Percentiles rank a stretch among this genome's conserved stretches.
These are phyloP conservation scores for Mus pahari DNA, from an alignment of 2,113 vertebrate species.

Conservation along the genomic window DNA sequence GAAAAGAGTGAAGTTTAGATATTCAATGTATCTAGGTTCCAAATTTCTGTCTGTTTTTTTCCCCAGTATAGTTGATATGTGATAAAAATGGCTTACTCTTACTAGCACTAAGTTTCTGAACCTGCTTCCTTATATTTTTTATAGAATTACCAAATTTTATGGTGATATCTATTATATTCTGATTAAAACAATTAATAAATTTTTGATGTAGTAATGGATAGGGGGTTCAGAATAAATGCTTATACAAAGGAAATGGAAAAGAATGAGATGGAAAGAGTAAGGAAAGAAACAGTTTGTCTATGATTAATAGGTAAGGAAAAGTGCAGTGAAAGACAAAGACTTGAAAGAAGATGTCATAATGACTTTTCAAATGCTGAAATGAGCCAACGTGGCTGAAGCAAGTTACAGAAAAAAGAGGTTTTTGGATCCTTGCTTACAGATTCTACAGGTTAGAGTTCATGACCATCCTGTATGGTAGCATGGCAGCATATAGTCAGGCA, in stretches of 20 bases:
- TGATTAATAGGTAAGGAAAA: constrained; percentile 13
- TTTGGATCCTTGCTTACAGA: neutral
- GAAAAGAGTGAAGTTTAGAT: neutral
- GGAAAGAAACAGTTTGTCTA: neutral
- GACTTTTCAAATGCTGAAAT: neutral
- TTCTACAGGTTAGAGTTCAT: neutral
- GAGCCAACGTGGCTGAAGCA: neutral
- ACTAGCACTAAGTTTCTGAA: neutral
- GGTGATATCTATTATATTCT: neutral
- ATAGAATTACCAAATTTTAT: neutral
- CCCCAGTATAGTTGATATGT: neutral
- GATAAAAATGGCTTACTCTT: neutral
- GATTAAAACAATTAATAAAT: neutral
- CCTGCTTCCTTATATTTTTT: neutral
- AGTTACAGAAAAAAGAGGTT: neutral
- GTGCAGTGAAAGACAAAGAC: neutral
- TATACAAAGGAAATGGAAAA: neutral
- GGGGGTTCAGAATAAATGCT: neutral
- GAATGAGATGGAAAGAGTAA: neutral
- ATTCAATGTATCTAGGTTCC: neutral
- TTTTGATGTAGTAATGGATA: neutral
- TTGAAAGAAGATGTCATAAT: neutral
- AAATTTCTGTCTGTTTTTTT: neutral
- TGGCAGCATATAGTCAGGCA: neutral
- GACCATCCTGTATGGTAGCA: neutral